phyloP scores from a whole-genome alignment of 2,113 vertebrate genomes.

The Forbesichthys agassizii region DNA sequence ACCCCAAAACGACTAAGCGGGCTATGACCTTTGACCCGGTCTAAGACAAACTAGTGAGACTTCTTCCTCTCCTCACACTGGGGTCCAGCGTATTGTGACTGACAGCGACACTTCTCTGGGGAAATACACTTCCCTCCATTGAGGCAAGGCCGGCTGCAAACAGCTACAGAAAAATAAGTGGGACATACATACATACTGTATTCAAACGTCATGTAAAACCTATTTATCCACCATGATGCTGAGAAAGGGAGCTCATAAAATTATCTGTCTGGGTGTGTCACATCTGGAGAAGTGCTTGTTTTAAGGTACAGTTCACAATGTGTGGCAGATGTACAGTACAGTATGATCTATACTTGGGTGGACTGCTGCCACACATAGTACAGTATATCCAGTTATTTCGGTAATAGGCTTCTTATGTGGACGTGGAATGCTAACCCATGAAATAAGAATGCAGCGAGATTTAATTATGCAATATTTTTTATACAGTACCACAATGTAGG shows the following conservation, averaged over 20 bases:
- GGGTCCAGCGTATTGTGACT: slow-evolving; percentile 71
- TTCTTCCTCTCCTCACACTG: slow-evolving; percentile 80
- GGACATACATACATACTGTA: not conserved
- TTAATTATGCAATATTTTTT: not conserved
- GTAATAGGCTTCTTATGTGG: not conserved
- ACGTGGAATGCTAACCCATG: not conserved
- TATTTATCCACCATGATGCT: slow-evolving; percentile 7
- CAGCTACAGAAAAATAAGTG: slow-evolving; percentile 65
- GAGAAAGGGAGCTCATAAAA: not conserved
- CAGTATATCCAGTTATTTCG: not conserved
- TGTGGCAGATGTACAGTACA: not conserved
- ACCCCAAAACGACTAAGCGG: not conserved
- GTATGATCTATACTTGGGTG: not conserved
- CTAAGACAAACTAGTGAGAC: slow-evolving; percentile 44
- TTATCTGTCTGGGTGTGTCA: slow-evolving; percentile 3
- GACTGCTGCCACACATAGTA: not conserved
- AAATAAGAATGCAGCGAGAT: not conserved
- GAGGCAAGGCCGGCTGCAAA: slow-evolving; percentile 79
- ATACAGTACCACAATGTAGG: not conserved
- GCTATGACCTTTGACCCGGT: slow-evolving; percentile 20
- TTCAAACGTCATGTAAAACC: slow-evolving; percentile 3
- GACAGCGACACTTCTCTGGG: slow-evolving; percentile 81
- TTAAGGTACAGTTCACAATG: not conserved
- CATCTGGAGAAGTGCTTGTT: slow-evolving; percentile 35
- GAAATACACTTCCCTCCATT: slow-evolving; percentile 86